A percentile compares a stretch with the other conserved stretches of the same genome.
Conservation (phyloP, 2,888 invertebrate species). For the Lysandra coridon region DNA sequence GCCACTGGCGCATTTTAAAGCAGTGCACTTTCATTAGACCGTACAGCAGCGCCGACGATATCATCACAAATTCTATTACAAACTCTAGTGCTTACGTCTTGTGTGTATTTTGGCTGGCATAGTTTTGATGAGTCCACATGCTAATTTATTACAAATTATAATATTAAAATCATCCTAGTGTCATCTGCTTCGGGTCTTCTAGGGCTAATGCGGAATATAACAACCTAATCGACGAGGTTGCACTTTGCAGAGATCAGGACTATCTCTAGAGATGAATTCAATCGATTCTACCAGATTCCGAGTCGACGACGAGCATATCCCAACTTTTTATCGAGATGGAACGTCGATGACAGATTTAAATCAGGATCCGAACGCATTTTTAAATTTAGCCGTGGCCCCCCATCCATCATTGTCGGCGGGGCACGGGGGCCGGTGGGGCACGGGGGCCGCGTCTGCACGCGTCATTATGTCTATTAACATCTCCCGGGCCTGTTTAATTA, state of each 20-base stretch:
- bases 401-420: conserved; percentile 48
- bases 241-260: too few relatives aligned
- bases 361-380: conserved; percentile 17
- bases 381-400: conserved; percentile 20
- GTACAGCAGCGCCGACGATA: background rate
- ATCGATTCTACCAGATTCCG: background rate
- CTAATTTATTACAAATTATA: background rate
- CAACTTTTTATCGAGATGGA: background rate
- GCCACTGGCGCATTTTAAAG: background rate
- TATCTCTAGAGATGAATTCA: background rate
- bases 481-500: conserved; percentile 34
- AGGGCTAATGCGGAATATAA: background rate
- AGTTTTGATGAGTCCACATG: background rate
- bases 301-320: background rate
- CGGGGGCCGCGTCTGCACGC: conserved; percentile 37
- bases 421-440: background rate
- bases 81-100: background rate
- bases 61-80: conserved; percentile 4
- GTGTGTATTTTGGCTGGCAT: background rate
- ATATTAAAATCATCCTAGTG: background rate
- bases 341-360: conserved; percentile 24
- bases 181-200: background rate
- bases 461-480: conserved; percentile 39
- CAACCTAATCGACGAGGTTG: background rate
- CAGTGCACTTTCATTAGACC: conserved; percentile 3